phyloP scores from a whole-genome alignment of 1,140 invertebrate species.

The Agraylea sexmaculata region DNA sequence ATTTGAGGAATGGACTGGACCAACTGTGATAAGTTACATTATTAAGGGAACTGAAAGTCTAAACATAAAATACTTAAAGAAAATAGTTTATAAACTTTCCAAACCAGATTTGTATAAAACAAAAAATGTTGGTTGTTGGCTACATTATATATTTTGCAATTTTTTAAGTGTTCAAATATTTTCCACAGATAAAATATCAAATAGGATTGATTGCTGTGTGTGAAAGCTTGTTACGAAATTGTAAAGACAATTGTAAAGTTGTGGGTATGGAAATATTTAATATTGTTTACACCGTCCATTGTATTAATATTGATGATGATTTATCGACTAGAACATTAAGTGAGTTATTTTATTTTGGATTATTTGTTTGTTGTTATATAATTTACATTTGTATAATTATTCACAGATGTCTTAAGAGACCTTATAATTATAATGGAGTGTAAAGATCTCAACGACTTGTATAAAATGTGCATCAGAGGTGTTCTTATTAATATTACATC shows the following conservation, averaged over 20 bases:
- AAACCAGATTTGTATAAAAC: conserved; percentile 30
- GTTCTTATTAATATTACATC: too few relatives aligned
- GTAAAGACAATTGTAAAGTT: conserved; percentile 29
- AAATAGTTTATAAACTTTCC: conserved; percentile 33
- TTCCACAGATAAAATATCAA: conserved; percentile 32
- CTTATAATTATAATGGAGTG: too few relatives aligned
- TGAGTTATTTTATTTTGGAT: too few relatives aligned
- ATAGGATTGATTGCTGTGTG: conserved; percentile 37
- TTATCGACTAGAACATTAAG: too few relatives aligned
- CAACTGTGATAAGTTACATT: conserved; percentile 32
- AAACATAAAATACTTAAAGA: conserved; percentile 32
- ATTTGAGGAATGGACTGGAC: conserved; percentile 39
- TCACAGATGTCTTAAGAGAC: too few relatives aligned
- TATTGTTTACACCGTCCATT: conserved; percentile 33
- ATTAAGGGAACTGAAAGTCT: conserved; percentile 38
- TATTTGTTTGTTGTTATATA: too few relatives aligned
- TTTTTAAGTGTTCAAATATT: not conserved
- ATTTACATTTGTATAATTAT: too few relatives aligned
- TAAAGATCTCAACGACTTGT: too few relatives aligned
- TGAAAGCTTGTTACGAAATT: conserved; percentile 39
- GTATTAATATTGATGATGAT: too few relatives aligned
- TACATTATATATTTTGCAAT: conserved; percentile 2
- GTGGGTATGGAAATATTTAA: conserved; percentile 31
- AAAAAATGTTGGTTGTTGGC: conserved; percentile 27
- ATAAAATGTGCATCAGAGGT: too few relatives aligned